Evolutionary conservation across 2,888 invertebrate genomes (phyloP), one percentile per base, ranked within the genome.

Genomic region (Drosophila demipolita): DNA sequence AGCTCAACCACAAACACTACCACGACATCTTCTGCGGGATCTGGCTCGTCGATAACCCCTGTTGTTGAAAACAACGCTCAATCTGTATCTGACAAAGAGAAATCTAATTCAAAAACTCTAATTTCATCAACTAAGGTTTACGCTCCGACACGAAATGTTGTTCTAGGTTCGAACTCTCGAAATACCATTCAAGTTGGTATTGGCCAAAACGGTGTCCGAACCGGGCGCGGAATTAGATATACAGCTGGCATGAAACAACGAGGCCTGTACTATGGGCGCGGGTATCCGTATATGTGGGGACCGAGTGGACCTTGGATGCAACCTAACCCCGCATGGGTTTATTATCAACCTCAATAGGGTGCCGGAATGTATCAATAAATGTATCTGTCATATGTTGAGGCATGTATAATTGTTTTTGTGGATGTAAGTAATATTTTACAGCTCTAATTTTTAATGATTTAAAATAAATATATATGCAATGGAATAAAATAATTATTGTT

Each of bases 271-370:
- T 66, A 67, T n/a, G 79, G 57, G n/a, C 32, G 48, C 17, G 74
- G 88, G 26, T 84, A 88, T 64, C 84, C 87, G 5, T 84, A 84
- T 38, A 81, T 84, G 78, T 84, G 87, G 87, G 89, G 85, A 26
- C 3, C 63, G 0, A 67, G 80, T 53, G 53, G 45, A 15, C 61
- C 53, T 23, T 83, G 83, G 83, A 45, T 73, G 29, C 72, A 64
- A 40, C 58, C 53, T 23, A 70, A 65, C n/a, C 81, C 73, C 1
- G 20, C 65, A 23, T 84, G 87, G 87, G 59, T 32, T 15, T 84
- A 84, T 57, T 84, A 89, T 64, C 52, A 52, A 66, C 20, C 38
- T 57, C 66, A 65, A 55, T 83, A 83, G 87, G 75, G 66, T 15
- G 49, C 69, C 32, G 48, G 55, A n/a, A 50, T 70, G 15, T 45